Base-by-base conservation (phyloP, 2,888 invertebrate genomes). In the Caenorhabditis sp. region DNA sequence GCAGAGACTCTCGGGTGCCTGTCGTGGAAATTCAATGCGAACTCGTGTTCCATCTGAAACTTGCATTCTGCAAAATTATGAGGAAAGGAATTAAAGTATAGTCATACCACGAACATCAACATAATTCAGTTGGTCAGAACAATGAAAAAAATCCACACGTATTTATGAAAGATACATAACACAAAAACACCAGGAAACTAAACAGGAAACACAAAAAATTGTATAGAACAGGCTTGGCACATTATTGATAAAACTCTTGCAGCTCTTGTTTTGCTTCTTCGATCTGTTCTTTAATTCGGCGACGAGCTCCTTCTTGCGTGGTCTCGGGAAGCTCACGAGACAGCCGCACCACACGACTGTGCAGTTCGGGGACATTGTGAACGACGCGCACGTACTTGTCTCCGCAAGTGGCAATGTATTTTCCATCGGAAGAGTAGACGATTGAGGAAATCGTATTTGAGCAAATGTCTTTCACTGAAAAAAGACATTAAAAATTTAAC, bases 391-490 rank as follows among this genome's bases (percentile, higher is more conserved):
- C 94, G 51, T 62, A 81, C 32, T 78, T 82, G 53, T 85, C 86
- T 4, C 85, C 85, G 53, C 83, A 80, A 9, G 85, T 84, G 4
- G 84, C 82, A 47, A 87, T 74, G 90, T 94, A 95, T 90, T 95
- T 95, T 24, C 95, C 95, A 80, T 94, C 94, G 3, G 95, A 94
- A 91, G 96, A 95, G 92, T 96, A 96, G 82, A 94, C 92, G 88
- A 97, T 92, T 80, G 94, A 93, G 61, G 94, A 94, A 86, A 96
- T 94, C 35, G 94, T 92, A 84, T 94, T 96, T 84, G 92, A 82
- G 86, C 93, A 93, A 26, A 95, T 26, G 93, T 94, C 85, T 94
- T 94, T 89, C 95, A 95, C 78, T 95, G 93, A 74, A 77, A 70
- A n/a, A n/a, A n/a, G n/a, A 35, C 13, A n/a, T 24, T 1, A 24